phyloP scores from a whole-genome alignment of 2,113 vertebrate species.

The Potamarius usumacintae region DNA sequence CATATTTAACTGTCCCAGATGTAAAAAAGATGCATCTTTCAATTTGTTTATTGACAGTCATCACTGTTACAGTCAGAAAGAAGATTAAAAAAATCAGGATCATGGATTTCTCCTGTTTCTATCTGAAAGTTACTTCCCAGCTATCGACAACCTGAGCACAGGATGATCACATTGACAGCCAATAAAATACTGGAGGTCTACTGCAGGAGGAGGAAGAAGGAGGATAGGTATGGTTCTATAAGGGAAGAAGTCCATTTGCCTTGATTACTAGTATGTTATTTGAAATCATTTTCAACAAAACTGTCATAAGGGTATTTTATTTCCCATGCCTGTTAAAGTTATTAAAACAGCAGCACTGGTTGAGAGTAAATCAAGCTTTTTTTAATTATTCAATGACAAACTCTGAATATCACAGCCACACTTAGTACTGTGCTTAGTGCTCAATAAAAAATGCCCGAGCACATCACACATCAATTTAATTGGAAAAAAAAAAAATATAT shows the following conservation, averaged over 20 bases:
- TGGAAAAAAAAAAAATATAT: background rate
- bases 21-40: too few species aligned
- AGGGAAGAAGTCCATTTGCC: background rate
- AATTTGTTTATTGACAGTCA: background rate
- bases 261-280: background rate
- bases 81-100: too few species aligned
- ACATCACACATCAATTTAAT: background rate
- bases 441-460: background rate
- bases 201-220: background rate
- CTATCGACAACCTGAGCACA: background rate
- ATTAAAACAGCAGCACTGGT: background rate
- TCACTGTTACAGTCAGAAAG: background rate
- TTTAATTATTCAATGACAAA: background rate
- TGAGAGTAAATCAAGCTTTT: background rate
- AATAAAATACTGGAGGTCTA: background rate
- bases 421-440: background rate
- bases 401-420: too few species aligned
- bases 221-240: background rate
- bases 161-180: background rate
- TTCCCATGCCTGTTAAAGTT: background rate
- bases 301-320: background rate
- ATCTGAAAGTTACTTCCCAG: background rate
- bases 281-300: background rate
- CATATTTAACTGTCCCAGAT: too few species aligned
- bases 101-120: background rate